These are phyloP conservation scores for Chionodraco myersi DNA, from an alignment of 2,113 vertebrate species.

Conservation along the genomic window DNA sequence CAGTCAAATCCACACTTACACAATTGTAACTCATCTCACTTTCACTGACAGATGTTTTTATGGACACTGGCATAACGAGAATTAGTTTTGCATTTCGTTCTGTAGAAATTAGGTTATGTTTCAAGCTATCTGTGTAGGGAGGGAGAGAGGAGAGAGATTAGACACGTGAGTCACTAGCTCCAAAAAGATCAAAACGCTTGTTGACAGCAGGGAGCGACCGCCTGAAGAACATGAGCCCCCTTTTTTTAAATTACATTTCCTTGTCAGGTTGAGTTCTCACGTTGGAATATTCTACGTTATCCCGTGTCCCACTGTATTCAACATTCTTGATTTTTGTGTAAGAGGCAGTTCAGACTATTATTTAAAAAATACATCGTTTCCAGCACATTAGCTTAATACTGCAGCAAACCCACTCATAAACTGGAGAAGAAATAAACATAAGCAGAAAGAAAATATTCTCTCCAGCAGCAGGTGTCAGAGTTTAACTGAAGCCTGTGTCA, in stretches of 20 bases:
- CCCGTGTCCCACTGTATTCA: background rate
- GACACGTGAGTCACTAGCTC: conserved; percentile 54
- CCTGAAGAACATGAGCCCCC: conserved; percentile 44
- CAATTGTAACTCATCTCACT: conserved; percentile 2
- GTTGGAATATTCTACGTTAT: conserved; percentile 8
- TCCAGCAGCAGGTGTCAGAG: background rate
- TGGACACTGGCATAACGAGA: background rate
- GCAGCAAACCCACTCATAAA: background rate
- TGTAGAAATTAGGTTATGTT: conserved; percentile 44
- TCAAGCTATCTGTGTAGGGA: conserved; percentile 41
- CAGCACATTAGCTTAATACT: conserved; percentile 1
- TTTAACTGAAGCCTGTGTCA: background rate
- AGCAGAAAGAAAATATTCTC: conserved; percentile 1
- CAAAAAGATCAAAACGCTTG: conserved; percentile 60
- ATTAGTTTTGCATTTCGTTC: conserved; percentile 36
- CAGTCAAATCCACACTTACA: conserved; percentile 3
- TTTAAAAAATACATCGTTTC: conserved; percentile 1
- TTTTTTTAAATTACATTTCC: conserved; percentile 51
- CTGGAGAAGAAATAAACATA: background rate
- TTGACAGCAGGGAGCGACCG: conserved; percentile 51
- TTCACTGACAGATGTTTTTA: background rate
- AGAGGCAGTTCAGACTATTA: conserved; percentile 6
- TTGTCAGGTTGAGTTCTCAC: conserved; percentile 40
- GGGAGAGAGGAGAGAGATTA: conserved; percentile 52
- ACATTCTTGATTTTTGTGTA: conserved; percentile 7